A percentile compares a stretch with the other conserved stretches of the same genome.
Evolutionary conservation across 1,140 invertebrate species (phyloP).

Genomic region (Neodiprion lecontei): DNA sequence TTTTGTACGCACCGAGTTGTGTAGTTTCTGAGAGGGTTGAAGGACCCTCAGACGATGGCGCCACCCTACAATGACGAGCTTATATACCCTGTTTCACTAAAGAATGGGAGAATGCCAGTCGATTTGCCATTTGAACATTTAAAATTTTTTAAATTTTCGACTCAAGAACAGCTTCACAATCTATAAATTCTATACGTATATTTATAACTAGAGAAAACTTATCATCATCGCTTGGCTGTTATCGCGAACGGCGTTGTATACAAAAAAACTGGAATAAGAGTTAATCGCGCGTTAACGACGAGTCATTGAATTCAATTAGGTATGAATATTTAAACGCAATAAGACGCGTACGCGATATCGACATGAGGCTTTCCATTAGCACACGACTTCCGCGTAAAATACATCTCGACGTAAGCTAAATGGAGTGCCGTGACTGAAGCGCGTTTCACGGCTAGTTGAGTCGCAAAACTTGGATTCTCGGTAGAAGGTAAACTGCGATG

Average conservation of each 20-base stretch:
- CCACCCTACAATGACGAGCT: neutral
- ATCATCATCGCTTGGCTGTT: too few species aligned
- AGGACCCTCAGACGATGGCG: neutral
- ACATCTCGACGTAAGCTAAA: neutral
- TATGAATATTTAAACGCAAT: neutral
- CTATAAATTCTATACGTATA: too few species aligned
- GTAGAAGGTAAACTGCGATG: too few species aligned
- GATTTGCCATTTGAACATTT: too few species aligned
- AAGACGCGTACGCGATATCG: neutral
- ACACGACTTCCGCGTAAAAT: neutral
- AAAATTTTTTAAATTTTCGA: too few species aligned
- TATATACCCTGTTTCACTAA: too few species aligned
- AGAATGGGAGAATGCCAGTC: too few species aligned
- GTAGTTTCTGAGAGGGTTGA: neutral
- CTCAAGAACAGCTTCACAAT: too few species aligned
- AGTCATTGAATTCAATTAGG: neutral
- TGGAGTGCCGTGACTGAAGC: neutral
- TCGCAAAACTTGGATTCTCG: neutral
- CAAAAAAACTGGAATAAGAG: neutral
- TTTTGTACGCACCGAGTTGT: neutral
- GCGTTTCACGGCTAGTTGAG: neutral
- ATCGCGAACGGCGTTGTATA: too few species aligned
- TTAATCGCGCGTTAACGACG: neutral
- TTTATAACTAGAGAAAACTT: too few species aligned
- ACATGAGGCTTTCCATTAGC: neutral